A percentile compares a stretch with the other conserved stretches of the same genome.
phyloP scores from a whole-genome alignment of 1,140 invertebrate species.

The Charaxes varanes region DNA sequence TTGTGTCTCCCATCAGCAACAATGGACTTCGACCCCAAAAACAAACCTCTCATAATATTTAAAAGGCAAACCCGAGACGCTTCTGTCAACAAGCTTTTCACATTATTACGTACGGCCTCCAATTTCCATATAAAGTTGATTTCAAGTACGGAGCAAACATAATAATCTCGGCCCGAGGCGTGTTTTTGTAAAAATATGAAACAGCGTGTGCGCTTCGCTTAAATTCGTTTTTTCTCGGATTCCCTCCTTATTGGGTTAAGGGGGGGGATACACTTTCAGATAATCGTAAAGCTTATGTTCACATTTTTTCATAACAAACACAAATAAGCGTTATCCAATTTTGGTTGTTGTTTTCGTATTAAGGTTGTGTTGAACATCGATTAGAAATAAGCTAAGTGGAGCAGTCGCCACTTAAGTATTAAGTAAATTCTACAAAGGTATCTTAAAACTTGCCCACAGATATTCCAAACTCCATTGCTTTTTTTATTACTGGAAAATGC shows the following conservation, averaged over 20 bases:
- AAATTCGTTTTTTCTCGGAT: conserved; percentile 23
- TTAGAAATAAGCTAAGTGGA: too few species aligned
- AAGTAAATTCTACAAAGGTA: too few species aligned
- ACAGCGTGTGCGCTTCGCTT: too few species aligned
- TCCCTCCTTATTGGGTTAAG: conserved; percentile 26
- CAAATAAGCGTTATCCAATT: too few species aligned
- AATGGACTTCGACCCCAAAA: too few species aligned
- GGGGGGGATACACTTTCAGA: conserved; percentile 14
- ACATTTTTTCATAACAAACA: conserved; percentile 8
- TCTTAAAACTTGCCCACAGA: too few species aligned
- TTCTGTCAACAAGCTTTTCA: conserved; percentile 16
- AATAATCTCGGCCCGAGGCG: conserved; percentile 25
- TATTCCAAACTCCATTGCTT: too few species aligned
- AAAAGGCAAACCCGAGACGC: not conserved
- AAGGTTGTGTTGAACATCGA: too few species aligned
- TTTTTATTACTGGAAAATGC: too few species aligned
- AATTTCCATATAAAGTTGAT: conserved; percentile 23
- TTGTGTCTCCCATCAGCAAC: not conserved
- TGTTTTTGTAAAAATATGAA: conserved; percentile 34
- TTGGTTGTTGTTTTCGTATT: too few species aligned
- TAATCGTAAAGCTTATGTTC: conserved; percentile 14
- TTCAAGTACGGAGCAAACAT: conserved; percentile 25
- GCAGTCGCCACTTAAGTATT: too few species aligned
- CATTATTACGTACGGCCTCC: conserved; percentile 17
- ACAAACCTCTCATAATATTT: too few species aligned